Base-by-base conservation (phyloP, 64 coral and sea anemone species). In the Montipora efflorescens region DNA sequence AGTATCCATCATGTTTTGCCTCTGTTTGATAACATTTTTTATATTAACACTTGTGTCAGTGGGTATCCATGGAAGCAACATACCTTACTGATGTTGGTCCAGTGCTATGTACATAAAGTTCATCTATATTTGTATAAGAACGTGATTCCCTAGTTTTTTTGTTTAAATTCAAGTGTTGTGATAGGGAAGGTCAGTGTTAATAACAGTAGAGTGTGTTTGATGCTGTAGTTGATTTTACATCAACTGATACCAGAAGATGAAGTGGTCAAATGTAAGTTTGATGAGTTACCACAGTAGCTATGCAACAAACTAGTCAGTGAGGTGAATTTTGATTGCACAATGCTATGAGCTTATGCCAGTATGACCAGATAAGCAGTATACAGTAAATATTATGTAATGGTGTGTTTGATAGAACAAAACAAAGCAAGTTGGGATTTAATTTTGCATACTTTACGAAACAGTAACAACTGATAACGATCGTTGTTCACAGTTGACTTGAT, bases 21-120 rank as follows among this genome's bases (percentile, higher is more conserved):
- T 10, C 67, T 22, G 8, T 7, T 69, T 20, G 64, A 71, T 71
- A 71, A 70, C 18, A 9, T 47, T 49, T 7, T 46, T 71, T 70
- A 22, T 67, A 86, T 86, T 86, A 18, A 45, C 20, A 45, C 7
- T 43, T 14, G 44, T 82, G 12, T 44, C 55, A 62, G 5, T 44
- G 22, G 16, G 80, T 82, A 44, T 62, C 80, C 80, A 82, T 82
- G 57, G 25, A 9, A 61, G 64, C 80, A 59, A 16, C 22, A 82
- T 82, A 64, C 58, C 23, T 64, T 23, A 64, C 14, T 1, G 11
- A 43, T 13, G 8, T 62, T 44, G 57, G 12, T 43, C 15, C 57
- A 82, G 43, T 82, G 64, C 64, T 46, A 15, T 59, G 10, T 64
- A 6, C 5, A 28, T 36, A 15, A 58, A 28, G 15, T 8, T 12